Percentiles rank a stretch among this genome's conserved stretches.
Conservation (phyloP, 2,797 vertebrate genomes). For the Rhadinocentrus ornatus region DNA sequence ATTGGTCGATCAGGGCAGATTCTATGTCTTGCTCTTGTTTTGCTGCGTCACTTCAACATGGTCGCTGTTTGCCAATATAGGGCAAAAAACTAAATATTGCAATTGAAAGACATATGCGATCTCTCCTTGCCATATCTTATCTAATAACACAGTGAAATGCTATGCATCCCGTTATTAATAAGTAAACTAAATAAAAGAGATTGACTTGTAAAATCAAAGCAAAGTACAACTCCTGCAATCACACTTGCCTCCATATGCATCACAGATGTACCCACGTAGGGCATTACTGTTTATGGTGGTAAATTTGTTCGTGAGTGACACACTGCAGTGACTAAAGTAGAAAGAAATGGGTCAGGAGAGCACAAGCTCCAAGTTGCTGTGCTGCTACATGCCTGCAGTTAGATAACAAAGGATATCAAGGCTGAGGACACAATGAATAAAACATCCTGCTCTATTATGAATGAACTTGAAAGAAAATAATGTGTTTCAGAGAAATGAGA, state of each 20-base stretch:
- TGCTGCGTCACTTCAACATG: constrained; percentile 16
- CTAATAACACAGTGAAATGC: constrained; percentile 8
- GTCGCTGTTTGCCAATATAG: constrained; percentile 19
- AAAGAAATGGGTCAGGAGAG: constrained; percentile 66
- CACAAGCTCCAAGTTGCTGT: constrained; percentile 31
- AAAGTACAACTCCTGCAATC: constrained; percentile 40
- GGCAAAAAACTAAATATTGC: constrained; percentile 8
- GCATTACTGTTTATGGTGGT: constrained; percentile 40
- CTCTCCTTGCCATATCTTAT: constrained; percentile 16
- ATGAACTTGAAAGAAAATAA: constrained; percentile 49
- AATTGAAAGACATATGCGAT: constrained; percentile 16
- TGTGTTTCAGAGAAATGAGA: constrained; percentile 24
- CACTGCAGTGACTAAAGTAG: constrained; percentile 43
- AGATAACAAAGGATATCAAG: constrained; percentile 68
- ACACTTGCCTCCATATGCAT: constrained; percentile 35
- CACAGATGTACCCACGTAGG: constrained; percentile 38
- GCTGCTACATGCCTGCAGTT: constrained; percentile 51
- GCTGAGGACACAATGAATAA: constrained; percentile 69
- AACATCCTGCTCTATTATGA: constrained; percentile 74
- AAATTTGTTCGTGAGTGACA: constrained; percentile 57
- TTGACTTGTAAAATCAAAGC: constrained; percentile 33
- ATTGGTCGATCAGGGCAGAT: background rate
- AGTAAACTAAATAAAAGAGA: constrained; percentile 23
- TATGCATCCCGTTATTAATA: constrained; percentile 30
- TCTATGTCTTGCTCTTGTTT: constrained; percentile 11